Conservation (phyloP, 1,140 invertebrate species). For the Ostrea denselamellosa region DNA sequence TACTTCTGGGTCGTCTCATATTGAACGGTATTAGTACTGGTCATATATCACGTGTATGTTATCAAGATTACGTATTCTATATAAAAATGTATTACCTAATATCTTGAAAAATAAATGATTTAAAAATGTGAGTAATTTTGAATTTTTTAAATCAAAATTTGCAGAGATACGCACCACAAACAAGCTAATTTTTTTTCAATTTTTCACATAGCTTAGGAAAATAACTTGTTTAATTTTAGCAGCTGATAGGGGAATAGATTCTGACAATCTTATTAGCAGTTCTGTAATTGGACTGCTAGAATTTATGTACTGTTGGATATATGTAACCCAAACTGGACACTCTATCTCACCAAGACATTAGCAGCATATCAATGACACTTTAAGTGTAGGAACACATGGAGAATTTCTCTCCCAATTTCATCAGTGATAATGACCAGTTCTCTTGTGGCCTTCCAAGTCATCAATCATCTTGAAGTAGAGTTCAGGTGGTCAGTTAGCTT, state of each 20-base stretch:
- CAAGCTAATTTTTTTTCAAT: background rate
- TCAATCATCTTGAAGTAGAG: constrained; percentile 18
- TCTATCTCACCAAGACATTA: constrained; percentile 28
- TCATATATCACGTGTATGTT: background rate
- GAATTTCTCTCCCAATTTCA: constrained; percentile 37
- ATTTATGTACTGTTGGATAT: constrained; percentile 20
- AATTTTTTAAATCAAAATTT: too few species aligned
- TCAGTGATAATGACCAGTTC: constrained; percentile 34
- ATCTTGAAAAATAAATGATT: background rate
- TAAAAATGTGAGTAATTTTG: background rate
- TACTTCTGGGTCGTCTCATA: background rate
- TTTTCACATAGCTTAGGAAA: background rate
- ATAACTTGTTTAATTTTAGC: constrained; percentile 4
- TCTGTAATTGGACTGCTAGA: background rate
- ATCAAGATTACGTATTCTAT: background rate
- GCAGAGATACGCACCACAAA: too few species aligned
- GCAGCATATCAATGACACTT: constrained; percentile 35
- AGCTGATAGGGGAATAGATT: background rate
- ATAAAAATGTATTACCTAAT: background rate
- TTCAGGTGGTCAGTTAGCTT: constrained; percentile 4
- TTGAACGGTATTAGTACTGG: background rate
- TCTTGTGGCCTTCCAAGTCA: constrained; percentile 27
- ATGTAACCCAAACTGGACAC: constrained; percentile 18
- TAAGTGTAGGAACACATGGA: constrained; percentile 37
- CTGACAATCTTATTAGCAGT: background rate